These are phyloP conservation scores for Sycophila texana DNA, from an alignment of 2,888 invertebrate species.

Conservation along the genomic window DNA sequence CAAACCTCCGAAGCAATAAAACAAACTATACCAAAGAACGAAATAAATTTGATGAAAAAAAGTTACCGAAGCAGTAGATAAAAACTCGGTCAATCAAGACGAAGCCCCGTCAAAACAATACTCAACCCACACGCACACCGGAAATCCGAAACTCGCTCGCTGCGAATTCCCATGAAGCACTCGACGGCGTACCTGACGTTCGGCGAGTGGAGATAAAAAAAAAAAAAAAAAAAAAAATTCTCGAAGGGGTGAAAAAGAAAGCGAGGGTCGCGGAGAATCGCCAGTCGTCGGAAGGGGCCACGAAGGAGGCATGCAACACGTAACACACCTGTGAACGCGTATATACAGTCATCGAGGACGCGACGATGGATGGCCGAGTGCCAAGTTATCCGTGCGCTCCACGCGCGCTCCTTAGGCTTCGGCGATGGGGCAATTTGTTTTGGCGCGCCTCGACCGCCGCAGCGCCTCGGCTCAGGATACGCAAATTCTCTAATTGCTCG, in stretches of 20 bases:
- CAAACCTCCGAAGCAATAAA: no score
- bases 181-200: no score
- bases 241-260: not conserved
- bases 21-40: no score
- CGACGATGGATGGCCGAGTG: constrained; percentile 13
- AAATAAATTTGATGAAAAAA: no score
- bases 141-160: no score
- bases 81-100: no score
- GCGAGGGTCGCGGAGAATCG: not conserved
- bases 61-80: no score
- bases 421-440: not conserved
- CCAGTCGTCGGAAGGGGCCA: not conserved
- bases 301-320: constrained; percentile 9
- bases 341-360: not conserved
- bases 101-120: no score
- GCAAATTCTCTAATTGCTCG: not conserved
- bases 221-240: not conserved
- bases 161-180: no score
- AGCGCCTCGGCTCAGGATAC: no score
- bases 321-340: not conserved
- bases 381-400: not conserved
- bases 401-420: not conserved
- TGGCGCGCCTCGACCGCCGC: not conserved
- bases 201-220: no score
- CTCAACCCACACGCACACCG: no score